Evolutionary conservation across 2,888 invertebrate species (phyloP), one percentile per base, ranked within the genome.

Genomic region (Conchocele bisecta): DNA sequence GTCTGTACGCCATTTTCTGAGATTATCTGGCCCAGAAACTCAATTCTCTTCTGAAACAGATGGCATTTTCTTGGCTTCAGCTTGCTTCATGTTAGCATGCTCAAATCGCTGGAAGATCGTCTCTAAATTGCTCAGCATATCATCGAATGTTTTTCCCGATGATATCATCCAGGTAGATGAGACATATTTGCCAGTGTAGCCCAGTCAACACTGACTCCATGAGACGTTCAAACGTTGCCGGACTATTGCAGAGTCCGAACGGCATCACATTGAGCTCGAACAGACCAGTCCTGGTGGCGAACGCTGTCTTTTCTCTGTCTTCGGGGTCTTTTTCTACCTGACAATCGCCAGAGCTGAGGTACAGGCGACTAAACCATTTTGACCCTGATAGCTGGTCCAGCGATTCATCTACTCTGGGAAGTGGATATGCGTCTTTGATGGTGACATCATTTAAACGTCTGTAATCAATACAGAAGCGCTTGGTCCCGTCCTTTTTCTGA

Each of bases 321-420:
- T 28, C 41, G 17, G 20, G 41, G 4, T 54, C 26, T 17, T 77
- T 22, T 22, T 56, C 28, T 24, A 78, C 48, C 37, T 80, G 81
- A 44, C 71, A 72, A 35, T 74, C 79, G 15, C 81, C 76, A 13
- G 60, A 74, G 24, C 48, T 22, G 4, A 80, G 41, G 29, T 82
- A 73, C 33, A 82, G 26, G 3, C 68, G 56, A 13, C 35, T 53
- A 53, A 82, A 82, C 35, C 50, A 73, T 39, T n/a, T 46, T 13
- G 71, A 46, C n/a, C 65, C 57, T 15, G 24, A 22, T 13, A 44
- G 39, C 53, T 41, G 44, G 26, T 28, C 74, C 42, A 9, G 65
- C 58, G 15, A 65, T 56, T 64, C 81, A 74, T 33, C 42, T 9
- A 58, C 33, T 13, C 59, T 13, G 9, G 48, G 59, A 1, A 59